Conservation (phyloP, 2,888 invertebrate genomes). For the Lycophotia porphyrea region DNA sequence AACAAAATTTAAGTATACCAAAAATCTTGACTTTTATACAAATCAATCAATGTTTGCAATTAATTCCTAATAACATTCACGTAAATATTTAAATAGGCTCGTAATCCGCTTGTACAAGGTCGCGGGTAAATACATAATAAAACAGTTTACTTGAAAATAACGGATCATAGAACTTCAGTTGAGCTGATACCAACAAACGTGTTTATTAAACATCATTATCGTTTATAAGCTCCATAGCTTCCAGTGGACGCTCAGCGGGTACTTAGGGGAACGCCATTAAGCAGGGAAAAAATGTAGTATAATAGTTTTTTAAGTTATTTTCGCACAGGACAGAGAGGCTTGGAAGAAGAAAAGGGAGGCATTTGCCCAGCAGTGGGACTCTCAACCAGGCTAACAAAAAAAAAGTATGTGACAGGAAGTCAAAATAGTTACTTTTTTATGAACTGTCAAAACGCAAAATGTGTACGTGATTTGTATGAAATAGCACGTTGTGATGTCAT, state of each 20-base stretch:
- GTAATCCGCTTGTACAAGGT: constrained; percentile 20
- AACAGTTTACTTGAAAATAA: constrained; percentile 50
- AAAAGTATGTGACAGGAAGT: too few relatives aligned
- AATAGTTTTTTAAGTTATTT: too few relatives aligned
- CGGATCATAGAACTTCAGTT: constrained; percentile 55
- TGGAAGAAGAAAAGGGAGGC: too few relatives aligned
- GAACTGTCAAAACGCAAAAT: too few relatives aligned
- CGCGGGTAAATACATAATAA: constrained; percentile 48
- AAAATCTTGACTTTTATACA: not conserved
- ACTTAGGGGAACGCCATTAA: constrained; percentile 12
- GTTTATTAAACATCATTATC: constrained; percentile 46
- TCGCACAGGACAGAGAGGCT: too few relatives aligned
- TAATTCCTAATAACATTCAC: not conserved
- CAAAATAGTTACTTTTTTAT: too few relatives aligned
- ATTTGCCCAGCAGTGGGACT: too few relatives aligned
- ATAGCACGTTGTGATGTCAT: too few relatives aligned
- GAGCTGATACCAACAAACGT: constrained; percentile 32
- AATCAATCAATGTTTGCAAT: not conserved
- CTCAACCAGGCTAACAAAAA: too few relatives aligned
- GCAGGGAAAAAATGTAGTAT: not conserved
- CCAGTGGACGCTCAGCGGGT: constrained; percentile 6
- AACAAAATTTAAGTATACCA: too few relatives aligned
- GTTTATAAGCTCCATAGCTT: constrained; percentile 32
- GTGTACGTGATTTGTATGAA: too few relatives aligned
- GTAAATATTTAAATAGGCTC: constrained; percentile 16